Percentiles rank a stretch among this genome's conserved stretches.
Evolutionary conservation across 2,888 invertebrate species (phyloP).

Genomic region (Ennomos fuscantarius): DNA sequence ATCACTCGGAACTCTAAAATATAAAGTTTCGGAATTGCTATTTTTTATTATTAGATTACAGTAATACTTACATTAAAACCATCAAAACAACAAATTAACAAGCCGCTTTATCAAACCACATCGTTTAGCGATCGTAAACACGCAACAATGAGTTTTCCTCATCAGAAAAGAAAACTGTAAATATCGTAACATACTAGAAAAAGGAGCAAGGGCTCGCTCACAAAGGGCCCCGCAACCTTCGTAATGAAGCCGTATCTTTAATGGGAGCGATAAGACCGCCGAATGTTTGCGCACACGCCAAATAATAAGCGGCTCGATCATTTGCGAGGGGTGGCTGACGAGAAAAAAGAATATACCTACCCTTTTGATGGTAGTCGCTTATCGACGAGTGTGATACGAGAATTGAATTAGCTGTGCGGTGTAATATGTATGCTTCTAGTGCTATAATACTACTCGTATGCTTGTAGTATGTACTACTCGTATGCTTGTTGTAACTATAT

Average conservation of each 20-base stretch:
- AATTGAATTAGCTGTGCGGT: constrained; percentile 30
- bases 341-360: constrained; percentile 53
- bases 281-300: constrained; percentile 85
- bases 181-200: constrained; percentile 19
- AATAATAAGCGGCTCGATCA: constrained; percentile 82
- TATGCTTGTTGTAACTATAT: too few species aligned
- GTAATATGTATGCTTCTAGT: background rate
- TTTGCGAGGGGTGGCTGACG: constrained; percentile 73
- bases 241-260: constrained; percentile 85
- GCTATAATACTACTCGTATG: too few species aligned
- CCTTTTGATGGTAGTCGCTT: constrained; percentile 31
- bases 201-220: constrained; percentile 48
- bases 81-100: background rate
- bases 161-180: constrained; percentile 16
- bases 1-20: too few species aligned
- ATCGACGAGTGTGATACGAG: constrained; percentile 33
- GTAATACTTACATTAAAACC: too few species aligned
- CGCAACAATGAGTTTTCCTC: constrained; percentile 53
- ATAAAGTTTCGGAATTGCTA: too few species aligned
- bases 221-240: constrained; percentile 36
- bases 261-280: constrained; percentile 81
- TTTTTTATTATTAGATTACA: too few species aligned
- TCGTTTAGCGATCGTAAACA: constrained; percentile 22
- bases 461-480: too few species aligned
- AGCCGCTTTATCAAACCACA: constrained; percentile 4